These are phyloP conservation scores for Cephalopterus ornatus DNA, from an alignment of 2,113 vertebrate species.

Conservation along the genomic window DNA sequence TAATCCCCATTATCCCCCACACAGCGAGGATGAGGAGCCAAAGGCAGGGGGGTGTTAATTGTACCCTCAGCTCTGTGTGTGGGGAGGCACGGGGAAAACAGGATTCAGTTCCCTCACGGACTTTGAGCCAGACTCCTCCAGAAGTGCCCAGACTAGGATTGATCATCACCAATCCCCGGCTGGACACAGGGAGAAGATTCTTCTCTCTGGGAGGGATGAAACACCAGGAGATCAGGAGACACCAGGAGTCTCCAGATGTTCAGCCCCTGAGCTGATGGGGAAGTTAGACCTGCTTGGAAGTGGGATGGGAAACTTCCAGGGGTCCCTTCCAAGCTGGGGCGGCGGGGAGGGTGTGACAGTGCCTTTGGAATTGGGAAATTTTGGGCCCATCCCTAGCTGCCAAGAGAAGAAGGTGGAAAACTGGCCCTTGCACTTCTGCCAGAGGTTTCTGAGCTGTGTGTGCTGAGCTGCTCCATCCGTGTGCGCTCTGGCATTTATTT, in stretches of 20 bases:
- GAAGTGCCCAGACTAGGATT: not conserved
- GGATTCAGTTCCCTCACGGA: accelerated
- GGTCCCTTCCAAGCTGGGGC: not conserved
- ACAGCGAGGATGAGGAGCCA: not conserved
- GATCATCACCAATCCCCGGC: not conserved
- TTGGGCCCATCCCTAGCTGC: not conserved
- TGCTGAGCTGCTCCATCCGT: not conserved
- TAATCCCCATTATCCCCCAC: not conserved
- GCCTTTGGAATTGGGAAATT: not conserved
- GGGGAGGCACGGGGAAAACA: not conserved
- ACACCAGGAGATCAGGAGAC: not conserved
- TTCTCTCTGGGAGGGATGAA: not conserved
- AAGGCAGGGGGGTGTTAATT: not conserved
- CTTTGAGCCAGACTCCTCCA: not conserved
- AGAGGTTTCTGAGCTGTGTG: not conserved
- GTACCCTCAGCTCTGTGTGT: not conserved
- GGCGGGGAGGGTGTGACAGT: not conserved
- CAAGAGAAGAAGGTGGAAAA: not conserved
- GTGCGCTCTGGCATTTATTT: too few species aligned
- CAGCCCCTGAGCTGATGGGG: accelerated
- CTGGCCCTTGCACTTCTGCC: accelerated
- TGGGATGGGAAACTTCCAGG: not conserved
- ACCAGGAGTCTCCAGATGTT: accelerated
- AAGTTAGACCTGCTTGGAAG: not conserved
- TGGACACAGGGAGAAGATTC: not conserved